These are phyloP conservation scores for Apomyelois bistriatella DNA, from an alignment of 2,888 invertebrate species.

Conservation along the genomic window DNA sequence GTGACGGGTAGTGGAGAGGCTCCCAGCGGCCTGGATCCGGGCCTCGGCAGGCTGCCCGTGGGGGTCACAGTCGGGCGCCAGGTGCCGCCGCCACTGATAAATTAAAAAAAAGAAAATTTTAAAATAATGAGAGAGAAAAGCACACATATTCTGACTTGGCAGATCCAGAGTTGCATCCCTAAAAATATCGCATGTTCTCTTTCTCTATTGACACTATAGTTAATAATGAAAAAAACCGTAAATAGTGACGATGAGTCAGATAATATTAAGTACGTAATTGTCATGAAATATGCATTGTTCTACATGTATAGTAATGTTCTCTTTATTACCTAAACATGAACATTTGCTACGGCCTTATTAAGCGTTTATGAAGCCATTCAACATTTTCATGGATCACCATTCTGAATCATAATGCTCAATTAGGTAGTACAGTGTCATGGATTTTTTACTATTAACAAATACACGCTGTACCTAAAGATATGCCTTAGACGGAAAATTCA, in stretches of 20 bases:
- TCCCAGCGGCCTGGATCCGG: constrained; percentile 71
- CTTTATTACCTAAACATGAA: not conserved
- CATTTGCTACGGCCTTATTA: not conserved
- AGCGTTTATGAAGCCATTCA: no score
- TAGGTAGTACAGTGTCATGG: no score
- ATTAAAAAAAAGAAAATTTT: not conserved
- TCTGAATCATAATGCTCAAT: no score
- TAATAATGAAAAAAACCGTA: not conserved
- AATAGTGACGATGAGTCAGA: constrained; percentile 1
- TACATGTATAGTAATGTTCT: not conserved
- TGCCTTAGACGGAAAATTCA: no score
- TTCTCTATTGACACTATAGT: no score
- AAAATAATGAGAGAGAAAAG: no score
- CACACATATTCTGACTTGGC: no score
- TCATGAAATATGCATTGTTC: not conserved
- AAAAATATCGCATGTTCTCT: no score
- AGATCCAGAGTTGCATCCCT: no score
- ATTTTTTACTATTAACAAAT: no score
- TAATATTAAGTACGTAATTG: not conserved
- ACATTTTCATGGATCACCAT: no score
- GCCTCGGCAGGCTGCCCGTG: constrained; percentile 85
- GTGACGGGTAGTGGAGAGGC: constrained; percentile 86
- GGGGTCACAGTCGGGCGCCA: constrained; percentile 96
- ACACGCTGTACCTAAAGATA: no score
- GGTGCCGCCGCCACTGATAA: constrained; percentile 88